phyloP scores from a whole-genome alignment of 1,140 invertebrate species.

The Ephestia elutella region DNA sequence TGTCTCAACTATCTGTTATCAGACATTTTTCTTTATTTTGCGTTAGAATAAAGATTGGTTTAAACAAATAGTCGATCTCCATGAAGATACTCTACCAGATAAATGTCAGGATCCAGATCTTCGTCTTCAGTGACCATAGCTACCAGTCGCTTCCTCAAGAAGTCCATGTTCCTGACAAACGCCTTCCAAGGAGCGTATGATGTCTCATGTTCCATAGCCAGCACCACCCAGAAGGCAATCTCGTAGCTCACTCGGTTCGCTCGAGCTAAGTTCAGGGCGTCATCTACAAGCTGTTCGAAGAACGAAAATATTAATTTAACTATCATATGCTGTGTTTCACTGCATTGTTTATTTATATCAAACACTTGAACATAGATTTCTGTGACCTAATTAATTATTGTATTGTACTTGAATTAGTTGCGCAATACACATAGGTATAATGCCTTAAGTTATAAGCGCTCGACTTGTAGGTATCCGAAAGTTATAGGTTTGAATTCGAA shows the following conservation, averaged over 20 bases:
- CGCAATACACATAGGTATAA: too few relatives aligned
- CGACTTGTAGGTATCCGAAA: too few relatives aligned
- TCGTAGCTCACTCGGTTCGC: constrained; percentile 65
- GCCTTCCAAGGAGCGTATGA: constrained; percentile 80
- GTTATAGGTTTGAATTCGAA: too few relatives aligned
- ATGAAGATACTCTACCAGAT: constrained; percentile 32
- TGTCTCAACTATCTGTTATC: too few relatives aligned
- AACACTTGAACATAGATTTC: too few relatives aligned
- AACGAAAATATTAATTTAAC: constrained; percentile 7
- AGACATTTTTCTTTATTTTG: too few relatives aligned
- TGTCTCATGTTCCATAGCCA: constrained; percentile 77
- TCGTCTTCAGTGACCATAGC: constrained; percentile 34
- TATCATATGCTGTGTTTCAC: neutral
- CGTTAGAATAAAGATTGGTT: too few relatives aligned
- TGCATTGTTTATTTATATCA: neutral
- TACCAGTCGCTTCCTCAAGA: constrained; percentile 64
- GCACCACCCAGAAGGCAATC: constrained; percentile 74
- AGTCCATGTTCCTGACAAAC: constrained; percentile 75
- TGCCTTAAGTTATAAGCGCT: too few relatives aligned
- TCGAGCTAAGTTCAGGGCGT: constrained; percentile 80
- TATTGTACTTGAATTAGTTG: too few relatives aligned
- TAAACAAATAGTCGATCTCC: too few relatives aligned
- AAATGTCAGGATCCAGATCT: constrained; percentile 51
- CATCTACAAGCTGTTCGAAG: constrained; percentile 78
- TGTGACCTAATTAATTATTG: too few relatives aligned